Evolutionary conservation across 2,888 invertebrate species (phyloP).

Genomic region (Malthinus flaveolus): DNA sequence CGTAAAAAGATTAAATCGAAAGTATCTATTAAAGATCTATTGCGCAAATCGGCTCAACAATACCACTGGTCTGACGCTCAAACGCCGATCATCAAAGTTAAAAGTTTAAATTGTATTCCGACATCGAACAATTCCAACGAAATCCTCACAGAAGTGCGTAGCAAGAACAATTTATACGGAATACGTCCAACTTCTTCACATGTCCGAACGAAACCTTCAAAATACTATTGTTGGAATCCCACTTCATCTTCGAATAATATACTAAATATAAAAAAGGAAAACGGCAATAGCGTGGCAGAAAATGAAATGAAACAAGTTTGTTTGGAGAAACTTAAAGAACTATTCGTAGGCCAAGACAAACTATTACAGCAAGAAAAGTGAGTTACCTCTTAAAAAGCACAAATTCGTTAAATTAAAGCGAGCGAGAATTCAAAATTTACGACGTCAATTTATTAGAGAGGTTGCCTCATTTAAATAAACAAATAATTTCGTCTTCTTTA

Average conservation of each 20-base stretch:
- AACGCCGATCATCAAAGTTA: constrained; percentile 19
- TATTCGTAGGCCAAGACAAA: constrained; percentile 59
- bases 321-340: constrained; percentile 60
- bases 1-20: constrained; percentile 8
- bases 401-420: no score
- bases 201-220: no score
- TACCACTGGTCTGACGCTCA: background rate
- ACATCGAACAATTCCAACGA: background rate
- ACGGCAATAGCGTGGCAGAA: constrained; percentile 50
- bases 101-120: constrained; percentile 3
- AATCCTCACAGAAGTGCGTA: background rate
- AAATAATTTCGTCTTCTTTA: background rate
- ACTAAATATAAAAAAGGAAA: constrained; percentile 43
- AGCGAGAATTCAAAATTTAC: no score
- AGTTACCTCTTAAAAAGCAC: constrained; percentile 32
- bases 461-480: no score
- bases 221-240: no score
- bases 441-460: no score
- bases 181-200: constrained; percentile 37
- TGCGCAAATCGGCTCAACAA: constrained; percentile 12
- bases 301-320: constrained; percentile 57
- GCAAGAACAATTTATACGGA: background rate
- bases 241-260: constrained; percentile 51
- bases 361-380: constrained; percentile 66
- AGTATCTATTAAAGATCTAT: constrained; percentile 21